Conservation (phyloP, 2,113 vertebrate genomes). For the Scalopus aquaticus region DNA sequence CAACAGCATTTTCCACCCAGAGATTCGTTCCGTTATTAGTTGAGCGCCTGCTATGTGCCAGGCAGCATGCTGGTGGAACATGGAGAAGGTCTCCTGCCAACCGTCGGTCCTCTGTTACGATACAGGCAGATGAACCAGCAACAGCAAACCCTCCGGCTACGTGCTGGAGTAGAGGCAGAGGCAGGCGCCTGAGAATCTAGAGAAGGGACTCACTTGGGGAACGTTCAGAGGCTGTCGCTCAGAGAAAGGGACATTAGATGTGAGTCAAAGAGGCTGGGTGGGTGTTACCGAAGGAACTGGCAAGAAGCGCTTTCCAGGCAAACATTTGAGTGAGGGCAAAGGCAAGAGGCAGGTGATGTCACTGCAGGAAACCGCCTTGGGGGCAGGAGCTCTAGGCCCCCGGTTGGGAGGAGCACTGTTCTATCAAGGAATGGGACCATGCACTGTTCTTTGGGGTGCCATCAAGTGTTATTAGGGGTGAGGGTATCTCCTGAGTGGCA, state of each 20-base stretch:
- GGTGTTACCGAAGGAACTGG: not conserved
- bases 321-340: not conserved
- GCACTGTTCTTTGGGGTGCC: not conserved
- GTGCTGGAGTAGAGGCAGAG: accelerated
- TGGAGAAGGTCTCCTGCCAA: accelerated
- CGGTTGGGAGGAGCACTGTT: not conserved
- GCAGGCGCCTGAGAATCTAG: not conserved
- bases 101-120: not conserved
- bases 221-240: not conserved
- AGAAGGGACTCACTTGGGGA: not conserved
- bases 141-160: not conserved
- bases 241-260: not conserved
- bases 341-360: not conserved
- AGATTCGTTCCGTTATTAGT: not conserved
- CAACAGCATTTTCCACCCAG: not conserved
- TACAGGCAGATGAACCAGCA: not conserved
- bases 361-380: accelerated
- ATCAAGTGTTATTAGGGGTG: not conserved
- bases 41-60: not conserved
- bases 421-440: not conserved
- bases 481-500: not conserved
- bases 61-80: not conserved
- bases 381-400: not conserved
- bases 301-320: not conserved
- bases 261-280: not conserved